These are phyloP conservation scores for Pseudococcus jackbeardsleyi DNA, from an alignment of 2,888 invertebrate genomes.

Conservation along the genomic window DNA sequence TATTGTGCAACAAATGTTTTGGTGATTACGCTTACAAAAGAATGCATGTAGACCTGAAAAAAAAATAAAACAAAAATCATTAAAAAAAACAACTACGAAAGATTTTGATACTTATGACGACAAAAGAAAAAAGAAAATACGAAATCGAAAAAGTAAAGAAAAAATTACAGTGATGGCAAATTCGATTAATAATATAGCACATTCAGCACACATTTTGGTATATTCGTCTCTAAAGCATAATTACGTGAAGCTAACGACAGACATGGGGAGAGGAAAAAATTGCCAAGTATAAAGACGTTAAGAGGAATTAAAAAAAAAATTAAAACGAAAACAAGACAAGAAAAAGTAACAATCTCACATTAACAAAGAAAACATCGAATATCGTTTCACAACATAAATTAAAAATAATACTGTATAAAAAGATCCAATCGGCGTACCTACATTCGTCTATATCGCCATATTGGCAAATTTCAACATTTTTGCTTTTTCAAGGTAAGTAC, in stretches of 20 bases:
- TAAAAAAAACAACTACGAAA: constrained; percentile 46
- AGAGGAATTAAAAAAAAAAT: neutral
- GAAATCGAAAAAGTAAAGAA: constrained; percentile 16
- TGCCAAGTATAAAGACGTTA: constrained; percentile 48
- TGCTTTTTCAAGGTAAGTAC: neutral
- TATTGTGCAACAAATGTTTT: constrained; percentile 62
- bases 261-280: constrained; percentile 28
- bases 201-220: constrained; percentile 33
- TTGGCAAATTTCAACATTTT: neutral
- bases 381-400: constrained; percentile 50
- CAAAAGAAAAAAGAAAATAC: neutral
- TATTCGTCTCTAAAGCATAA: constrained; percentile 43
- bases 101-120: constrained; percentile 54
- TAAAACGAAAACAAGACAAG: constrained; percentile 9
- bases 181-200: constrained; percentile 7
- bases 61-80: constrained; percentile 34
- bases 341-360: constrained; percentile 54
- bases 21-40: constrained; percentile 59
- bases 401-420: constrained; percentile 49
- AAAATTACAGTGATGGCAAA: constrained; percentile 34
- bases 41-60: neutral
- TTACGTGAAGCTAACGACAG: constrained; percentile 45
- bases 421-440: neutral
- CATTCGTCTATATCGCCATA: neutral
- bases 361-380: constrained; percentile 49